These are phyloP conservation scores for Falco naumanni DNA, from an alignment of 2,797 vertebrate genomes.

Conservation along the genomic window DNA sequence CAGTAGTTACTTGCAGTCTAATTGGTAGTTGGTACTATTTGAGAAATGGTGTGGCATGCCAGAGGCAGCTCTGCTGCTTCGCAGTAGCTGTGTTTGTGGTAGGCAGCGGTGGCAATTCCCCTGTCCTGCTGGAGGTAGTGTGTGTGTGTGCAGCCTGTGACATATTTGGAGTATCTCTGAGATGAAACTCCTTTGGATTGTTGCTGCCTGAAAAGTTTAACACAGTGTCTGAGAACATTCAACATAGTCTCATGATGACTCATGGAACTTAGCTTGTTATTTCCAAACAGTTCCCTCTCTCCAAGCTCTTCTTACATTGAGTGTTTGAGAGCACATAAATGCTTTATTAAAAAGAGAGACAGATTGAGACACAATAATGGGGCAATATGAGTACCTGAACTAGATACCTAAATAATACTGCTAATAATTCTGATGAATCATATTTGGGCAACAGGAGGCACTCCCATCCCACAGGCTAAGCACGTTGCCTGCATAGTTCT, in stretches of 20 bases:
- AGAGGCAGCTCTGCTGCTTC: not conserved
- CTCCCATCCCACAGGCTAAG: slow-evolving; percentile 73
- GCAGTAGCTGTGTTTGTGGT: not conserved
- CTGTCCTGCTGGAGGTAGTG: not conserved
- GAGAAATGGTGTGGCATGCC: not conserved
- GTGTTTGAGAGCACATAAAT: slow-evolving; percentile 31
- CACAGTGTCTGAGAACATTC: slow-evolving; percentile 36
- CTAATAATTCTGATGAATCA: slow-evolving; percentile 73
- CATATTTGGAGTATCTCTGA: not conserved
- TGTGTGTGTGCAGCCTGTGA: accelerated
- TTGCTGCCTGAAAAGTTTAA: slow-evolving; percentile 41
- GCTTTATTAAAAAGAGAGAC: slow-evolving; percentile 49
- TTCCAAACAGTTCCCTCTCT: slow-evolving; percentile 52
- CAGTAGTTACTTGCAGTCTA: not conserved
- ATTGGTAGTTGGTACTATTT: not conserved
- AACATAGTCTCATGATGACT: slow-evolving; percentile 29
- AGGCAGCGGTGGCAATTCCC: not conserved
- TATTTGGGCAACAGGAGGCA: slow-evolving; percentile 73
- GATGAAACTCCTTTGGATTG: not conserved
- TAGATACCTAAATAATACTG: slow-evolving; percentile 55
- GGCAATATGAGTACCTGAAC: slow-evolving; percentile 36
- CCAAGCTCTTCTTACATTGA: not conserved
- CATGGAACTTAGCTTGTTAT: slow-evolving; percentile 64
- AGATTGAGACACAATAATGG: slow-evolving; percentile 62
- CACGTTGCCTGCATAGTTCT: slow-evolving; percentile 28